These are phyloP conservation scores for Sussaba pulchella DNA, from an alignment of 2,888 invertebrate genomes.

Conservation along the genomic window DNA sequence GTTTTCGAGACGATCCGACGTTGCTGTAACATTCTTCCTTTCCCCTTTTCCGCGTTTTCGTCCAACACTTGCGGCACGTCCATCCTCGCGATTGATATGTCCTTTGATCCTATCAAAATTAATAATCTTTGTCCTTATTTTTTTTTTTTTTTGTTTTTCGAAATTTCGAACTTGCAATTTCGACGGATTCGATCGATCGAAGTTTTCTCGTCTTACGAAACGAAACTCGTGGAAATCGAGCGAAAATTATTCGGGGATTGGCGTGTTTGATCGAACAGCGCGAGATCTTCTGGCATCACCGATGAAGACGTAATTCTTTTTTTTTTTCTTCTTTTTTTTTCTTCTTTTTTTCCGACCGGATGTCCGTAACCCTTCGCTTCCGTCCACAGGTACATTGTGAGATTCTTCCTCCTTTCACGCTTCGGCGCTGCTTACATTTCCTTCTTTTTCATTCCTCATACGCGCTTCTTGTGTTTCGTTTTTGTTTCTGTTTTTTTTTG, in stretches of 20 bases:
- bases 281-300: not conserved
- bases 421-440: constrained; percentile 3
- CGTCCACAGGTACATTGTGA: constrained; percentile 75
- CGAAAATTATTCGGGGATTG: no score
- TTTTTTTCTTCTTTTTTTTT: no score
- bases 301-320: not conserved
- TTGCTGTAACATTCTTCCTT: no score
- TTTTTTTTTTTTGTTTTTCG: not conserved
- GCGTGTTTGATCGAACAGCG: constrained; percentile 13
- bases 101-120: constrained; percentile 37
- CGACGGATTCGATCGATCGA: constrained; percentile 4
- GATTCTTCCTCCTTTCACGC: constrained; percentile 64
- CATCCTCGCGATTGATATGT: constrained; percentile 58
- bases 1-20: constrained; percentile 49
- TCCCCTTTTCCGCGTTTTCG: not conserved
- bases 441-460: not conserved
- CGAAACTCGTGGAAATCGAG: no score
- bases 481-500: not conserved
- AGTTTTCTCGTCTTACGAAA: not conserved
- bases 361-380: constrained; percentile 13
- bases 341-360: not conserved
- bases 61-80: constrained; percentile 36
- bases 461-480: not conserved
- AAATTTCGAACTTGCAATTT: constrained; percentile 4
- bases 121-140: not conserved